These are phyloP conservation scores for Pipistrellus nathusii DNA, from an alignment of 2,797 vertebrate species.

Conservation along the genomic window DNA sequence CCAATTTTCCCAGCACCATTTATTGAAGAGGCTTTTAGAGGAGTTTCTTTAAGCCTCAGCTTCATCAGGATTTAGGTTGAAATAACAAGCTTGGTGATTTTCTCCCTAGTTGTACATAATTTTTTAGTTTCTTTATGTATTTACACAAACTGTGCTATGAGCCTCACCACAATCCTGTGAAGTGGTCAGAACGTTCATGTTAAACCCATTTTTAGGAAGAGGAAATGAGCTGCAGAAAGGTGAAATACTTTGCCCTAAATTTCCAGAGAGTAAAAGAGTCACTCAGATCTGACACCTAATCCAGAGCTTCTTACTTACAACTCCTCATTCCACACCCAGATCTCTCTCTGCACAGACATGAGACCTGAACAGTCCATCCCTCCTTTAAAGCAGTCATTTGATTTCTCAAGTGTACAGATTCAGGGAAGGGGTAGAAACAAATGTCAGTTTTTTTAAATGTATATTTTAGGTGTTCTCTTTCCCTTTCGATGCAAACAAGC, in stretches of 20 bases:
- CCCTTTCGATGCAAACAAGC: background rate
- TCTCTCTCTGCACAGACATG: background rate
- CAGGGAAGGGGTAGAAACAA: background rate
- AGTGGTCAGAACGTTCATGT: background rate
- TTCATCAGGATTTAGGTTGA: background rate
- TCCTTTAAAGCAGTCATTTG: background rate
- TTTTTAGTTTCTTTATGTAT: background rate
- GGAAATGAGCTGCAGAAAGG: background rate
- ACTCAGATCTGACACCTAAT: background rate
- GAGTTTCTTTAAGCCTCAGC: background rate
- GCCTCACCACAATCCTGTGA: background rate
- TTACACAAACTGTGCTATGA: background rate
- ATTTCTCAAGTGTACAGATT: background rate
- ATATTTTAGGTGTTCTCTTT: background rate
- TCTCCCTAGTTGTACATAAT: background rate
- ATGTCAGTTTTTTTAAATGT: background rate
- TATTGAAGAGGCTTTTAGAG: background rate
- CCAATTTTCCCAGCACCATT: background rate
- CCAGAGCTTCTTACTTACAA: background rate
- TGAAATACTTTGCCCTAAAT: background rate
- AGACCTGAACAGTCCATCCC: background rate
- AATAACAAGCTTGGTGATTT: background rate
- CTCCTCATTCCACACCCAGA: background rate
- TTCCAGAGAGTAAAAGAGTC: background rate
- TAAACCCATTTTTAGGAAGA: background rate